Evolutionary conservation across 1,140 invertebrate species (phyloP), one percentile per base, ranked within the genome.

Genomic region (Drosophila prosaltans): DNA sequence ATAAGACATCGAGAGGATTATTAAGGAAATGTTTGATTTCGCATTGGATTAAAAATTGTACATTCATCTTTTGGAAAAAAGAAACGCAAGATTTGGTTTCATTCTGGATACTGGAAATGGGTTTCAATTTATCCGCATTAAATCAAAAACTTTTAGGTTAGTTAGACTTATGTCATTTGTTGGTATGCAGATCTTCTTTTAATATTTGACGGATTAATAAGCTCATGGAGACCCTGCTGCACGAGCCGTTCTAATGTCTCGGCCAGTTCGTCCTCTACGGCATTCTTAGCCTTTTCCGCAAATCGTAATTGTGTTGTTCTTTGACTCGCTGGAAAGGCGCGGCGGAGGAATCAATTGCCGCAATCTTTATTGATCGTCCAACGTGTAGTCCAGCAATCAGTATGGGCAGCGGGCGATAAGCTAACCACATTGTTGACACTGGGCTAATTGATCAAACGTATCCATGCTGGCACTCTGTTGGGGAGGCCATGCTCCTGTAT

Each of bases 381-480:
- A 93, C 48, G 95, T 93, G 24, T 92, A 81, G 66, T 95, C 92
- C 24, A 94, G 93, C 11, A 93, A 85, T 64, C 93, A 6, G 92
- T 92, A 10, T 95, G 78, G 8, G 91, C 84, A 2, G 94, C 93
- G 3, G 93, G 77, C 30, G 93, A 91, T 3, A 96, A 91, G 69
- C n/a, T 93, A 94, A 51, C 96, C 96, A 16, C 93, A 93, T 64
- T 95, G 94, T 72, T 95, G 94, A 55, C 96, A 94, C 80, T 95
- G 94, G 0, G 95, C 94, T 7, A 96, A 92, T 92, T 97, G 96
- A 65, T 95, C 93, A 45, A 96, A 93, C 30, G 95, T 94, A 0
- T 95, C 81, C 73, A 92, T 75, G 61, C 83, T 85, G n/a, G 92
- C 90, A 45, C 95, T 92, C 36, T 95, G 94, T 1, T n/a, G n/a